A percentile compares a stretch with the other conserved stretches of the same genome.
Conservation (phyloP, 2,888 invertebrate species). For the Latrodectus hesperus region DNA sequence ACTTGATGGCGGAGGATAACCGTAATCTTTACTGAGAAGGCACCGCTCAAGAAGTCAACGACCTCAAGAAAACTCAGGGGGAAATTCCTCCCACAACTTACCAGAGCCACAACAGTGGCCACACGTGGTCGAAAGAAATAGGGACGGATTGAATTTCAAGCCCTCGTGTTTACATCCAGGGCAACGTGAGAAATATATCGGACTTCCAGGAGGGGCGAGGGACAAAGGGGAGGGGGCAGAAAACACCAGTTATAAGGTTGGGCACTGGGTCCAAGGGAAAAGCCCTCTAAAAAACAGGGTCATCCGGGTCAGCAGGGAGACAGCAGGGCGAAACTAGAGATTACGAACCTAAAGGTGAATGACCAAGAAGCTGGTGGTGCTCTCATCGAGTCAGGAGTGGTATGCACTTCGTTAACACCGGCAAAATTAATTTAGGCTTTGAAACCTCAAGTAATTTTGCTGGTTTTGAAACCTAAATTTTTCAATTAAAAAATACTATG, state of each 20-base stretch:
- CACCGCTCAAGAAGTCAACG: not conserved
- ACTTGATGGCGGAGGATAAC: not conserved
- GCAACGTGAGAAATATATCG: slow-evolving; percentile 58
- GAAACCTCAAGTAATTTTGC: too few relatives aligned
- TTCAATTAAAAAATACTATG: too few relatives aligned
- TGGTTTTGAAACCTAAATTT: too few relatives aligned
- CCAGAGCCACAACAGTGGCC: slow-evolving; percentile 34
- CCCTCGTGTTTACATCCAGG: slow-evolving; percentile 62
- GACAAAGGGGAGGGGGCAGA: not conserved
- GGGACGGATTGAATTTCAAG: slow-evolving; percentile 44
- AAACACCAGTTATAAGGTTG: not conserved
- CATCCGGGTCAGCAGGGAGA: slow-evolving; percentile 48
- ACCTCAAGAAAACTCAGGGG: not conserved
- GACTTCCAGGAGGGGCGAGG: slow-evolving; percentile 26
- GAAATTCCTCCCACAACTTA: slow-evolving; percentile 28
- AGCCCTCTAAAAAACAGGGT: slow-evolving; percentile 41
- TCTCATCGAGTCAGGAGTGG: slow-evolving; percentile 55
- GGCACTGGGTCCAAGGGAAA: slow-evolving; percentile 19
- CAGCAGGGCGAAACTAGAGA: slow-evolving; percentile 56
- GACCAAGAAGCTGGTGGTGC: slow-evolving; percentile 41
- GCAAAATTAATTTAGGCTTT: too few relatives aligned
- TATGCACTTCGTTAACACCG: not conserved
- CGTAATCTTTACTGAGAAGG: not conserved
- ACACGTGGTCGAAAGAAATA: slow-evolving; percentile 52
- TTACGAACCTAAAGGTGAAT: slow-evolving; percentile 63